Base-by-base conservation (phyloP, 2,113 vertebrate species). In the Pontoporia blainvillei region DNA sequence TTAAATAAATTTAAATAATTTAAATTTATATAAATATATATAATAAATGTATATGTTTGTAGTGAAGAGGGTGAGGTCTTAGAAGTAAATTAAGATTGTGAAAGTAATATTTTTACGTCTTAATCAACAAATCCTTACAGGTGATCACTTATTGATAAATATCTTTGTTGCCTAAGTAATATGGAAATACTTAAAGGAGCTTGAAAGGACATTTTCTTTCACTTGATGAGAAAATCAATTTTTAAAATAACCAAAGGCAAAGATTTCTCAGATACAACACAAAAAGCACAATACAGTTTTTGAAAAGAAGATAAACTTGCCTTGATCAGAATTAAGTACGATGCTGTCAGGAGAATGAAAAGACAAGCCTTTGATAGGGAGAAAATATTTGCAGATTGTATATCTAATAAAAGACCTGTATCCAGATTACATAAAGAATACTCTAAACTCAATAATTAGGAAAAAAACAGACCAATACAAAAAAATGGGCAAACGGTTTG, bases 221-320 rank as follows among this genome's bases (percentile, higher is more conserved):
- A 83, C 86, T 87, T 88, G 84, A 96, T 94, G 61, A 83, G 85
- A 90, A 91, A 90, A 83, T 78, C 85, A 31, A 73, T 92, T 88
- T 95, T 73, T 66, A 71, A 97, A 95, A 87, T 75, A 94, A 94
- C 64, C 90, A 87, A 93, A 95, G 64, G 52, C 59, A 87, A 82
- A 91, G 41, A 79, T 94, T 90, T 82, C 88, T 95, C 90, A 71
- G n/a, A 14, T 34, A 44, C 18, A 83, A 54, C 6, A 90, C 36
- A 73, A 79, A 90, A 81, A 91, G 21, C 57, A 64, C n/a, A 67
- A 64, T 67, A 73, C 61, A 61, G 52, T 69, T 39, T 27, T 52
- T 52, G 6, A 1, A 46, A 23, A 69, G 64, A 18, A 7, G 34
- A 78, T 72, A 86, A 76, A 71, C 34, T 46, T 12, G 11, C 29